Conservation (phyloP, 2,113 vertebrate genomes). For the Nyctereutes procyonoides region DNA sequence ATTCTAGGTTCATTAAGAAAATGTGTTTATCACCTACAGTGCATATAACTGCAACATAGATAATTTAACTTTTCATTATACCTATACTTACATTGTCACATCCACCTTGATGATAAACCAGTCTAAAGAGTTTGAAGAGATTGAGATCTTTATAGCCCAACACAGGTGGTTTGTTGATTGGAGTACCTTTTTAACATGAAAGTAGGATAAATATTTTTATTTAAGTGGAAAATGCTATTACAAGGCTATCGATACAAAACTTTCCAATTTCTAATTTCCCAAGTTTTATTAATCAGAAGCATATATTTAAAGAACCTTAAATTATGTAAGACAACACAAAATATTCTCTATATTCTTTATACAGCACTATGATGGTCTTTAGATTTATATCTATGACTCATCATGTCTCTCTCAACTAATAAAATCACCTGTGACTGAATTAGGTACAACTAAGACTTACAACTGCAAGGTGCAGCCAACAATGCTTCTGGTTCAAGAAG, state of each 20-base stretch:
- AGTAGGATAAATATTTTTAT: slow-evolving; percentile 49
- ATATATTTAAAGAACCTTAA: slow-evolving; percentile 28
- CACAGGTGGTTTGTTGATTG: slow-evolving; percentile 99
- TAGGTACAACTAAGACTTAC: background rate
- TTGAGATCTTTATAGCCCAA: slow-evolving; percentile 99
- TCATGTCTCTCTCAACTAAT: background rate
- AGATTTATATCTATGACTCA: background rate
- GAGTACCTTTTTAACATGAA: slow-evolving; percentile 90
- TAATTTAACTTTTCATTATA: background rate
- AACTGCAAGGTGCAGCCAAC: too few species aligned
- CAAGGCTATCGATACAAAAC: background rate
- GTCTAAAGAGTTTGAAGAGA: slow-evolving; percentile 98
- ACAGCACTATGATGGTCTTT: background rate
- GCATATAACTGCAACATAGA: background rate
- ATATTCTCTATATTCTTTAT: slow-evolving; percentile 1
- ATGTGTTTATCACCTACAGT: slow-evolving; percentile 12
- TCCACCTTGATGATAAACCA: slow-evolving; percentile 96
- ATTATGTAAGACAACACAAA: background rate
- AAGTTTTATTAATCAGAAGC: slow-evolving; percentile 9
- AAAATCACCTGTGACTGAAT: background rate
- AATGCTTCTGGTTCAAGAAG: background rate
- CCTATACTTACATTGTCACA: slow-evolving; percentile 93
- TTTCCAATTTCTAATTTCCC: background rate
- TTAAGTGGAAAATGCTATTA: background rate
- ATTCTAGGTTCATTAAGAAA: slow-evolving; percentile 53